Conservation (phyloP, 2,888 invertebrate species). For the Siphonodentalium dalli region DNA sequence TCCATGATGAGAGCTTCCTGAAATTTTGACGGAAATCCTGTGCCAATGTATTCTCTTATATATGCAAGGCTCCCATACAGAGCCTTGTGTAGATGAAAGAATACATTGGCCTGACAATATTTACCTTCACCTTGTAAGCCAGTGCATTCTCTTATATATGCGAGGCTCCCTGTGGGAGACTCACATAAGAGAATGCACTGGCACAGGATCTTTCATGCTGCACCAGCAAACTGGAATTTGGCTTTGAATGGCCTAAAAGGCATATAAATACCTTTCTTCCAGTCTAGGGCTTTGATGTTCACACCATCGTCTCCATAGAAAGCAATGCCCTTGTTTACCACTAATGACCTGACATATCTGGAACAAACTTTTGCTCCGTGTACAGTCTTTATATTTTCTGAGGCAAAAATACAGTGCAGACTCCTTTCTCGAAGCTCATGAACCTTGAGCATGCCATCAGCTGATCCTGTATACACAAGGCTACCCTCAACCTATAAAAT, state of each 20-base stretch:
- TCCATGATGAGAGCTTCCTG: too few relatives aligned
- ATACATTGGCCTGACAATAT: too few relatives aligned
- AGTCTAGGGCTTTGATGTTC: slow-evolving; percentile 54
- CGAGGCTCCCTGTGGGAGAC: too few relatives aligned
- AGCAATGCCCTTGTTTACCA: slow-evolving; percentile 30
- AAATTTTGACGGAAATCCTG: too few relatives aligned
- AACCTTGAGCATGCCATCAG: slow-evolving; percentile 51
- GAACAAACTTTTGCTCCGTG: slow-evolving; percentile 29
- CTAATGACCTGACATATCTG: slow-evolving; percentile 41
- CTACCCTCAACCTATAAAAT: slow-evolving; percentile 38
- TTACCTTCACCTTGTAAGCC: too few relatives aligned
- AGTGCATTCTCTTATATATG: too few relatives aligned
- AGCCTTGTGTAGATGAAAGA: too few relatives aligned
- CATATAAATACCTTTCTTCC: slow-evolving; percentile 54
- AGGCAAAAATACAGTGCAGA: slow-evolving; percentile 46
- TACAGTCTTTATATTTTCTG: slow-evolving; percentile 41
- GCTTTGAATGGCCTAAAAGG: not conserved
- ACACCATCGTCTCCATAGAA: slow-evolving; percentile 57
- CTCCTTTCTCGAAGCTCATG: slow-evolving; percentile 39
- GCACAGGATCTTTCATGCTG: too few relatives aligned
- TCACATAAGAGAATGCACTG: too few relatives aligned
- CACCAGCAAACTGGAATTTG: too few relatives aligned
- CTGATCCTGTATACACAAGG: slow-evolving; percentile 34
- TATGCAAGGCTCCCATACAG: too few relatives aligned
- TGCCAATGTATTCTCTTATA: too few relatives aligned